phyloP scores from a whole-genome alignment of 2,113 vertebrate species.

The Tyto alba region DNA sequence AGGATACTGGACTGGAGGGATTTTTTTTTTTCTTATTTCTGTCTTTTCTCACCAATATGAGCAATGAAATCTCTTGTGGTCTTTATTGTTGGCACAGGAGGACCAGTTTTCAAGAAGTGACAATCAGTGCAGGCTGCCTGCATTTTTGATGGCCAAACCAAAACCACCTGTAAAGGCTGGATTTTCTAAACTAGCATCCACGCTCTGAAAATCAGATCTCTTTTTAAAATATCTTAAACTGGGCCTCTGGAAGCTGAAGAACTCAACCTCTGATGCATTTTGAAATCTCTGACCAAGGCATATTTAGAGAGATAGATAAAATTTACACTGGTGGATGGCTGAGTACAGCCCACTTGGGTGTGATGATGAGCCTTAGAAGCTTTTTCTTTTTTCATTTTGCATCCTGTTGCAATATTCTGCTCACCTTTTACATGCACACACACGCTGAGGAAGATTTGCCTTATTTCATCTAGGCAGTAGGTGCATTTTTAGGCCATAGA shows the following conservation, averaged over 20 bases:
- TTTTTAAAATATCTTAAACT: not conserved
- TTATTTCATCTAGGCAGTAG: not conserved
- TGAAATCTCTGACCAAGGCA: not conserved
- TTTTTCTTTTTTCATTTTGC: not conserved
- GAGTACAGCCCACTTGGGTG: not conserved
- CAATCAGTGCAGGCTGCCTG: rapidly evolving
- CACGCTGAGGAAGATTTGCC: not conserved
- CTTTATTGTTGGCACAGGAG: not conserved
- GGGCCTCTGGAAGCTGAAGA: not conserved
- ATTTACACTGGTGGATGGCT: not conserved
- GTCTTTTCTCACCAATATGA: not conserved
- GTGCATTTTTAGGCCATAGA: not conserved
- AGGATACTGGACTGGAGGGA: not conserved
- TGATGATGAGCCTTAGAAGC: not conserved
- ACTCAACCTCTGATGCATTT: not conserved
- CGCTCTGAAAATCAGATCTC: not conserved
- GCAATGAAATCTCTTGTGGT: not conserved
- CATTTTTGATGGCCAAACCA: not conserved
- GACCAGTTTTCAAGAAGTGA: not conserved
- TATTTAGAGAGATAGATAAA: not conserved
- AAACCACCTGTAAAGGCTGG: not conserved
- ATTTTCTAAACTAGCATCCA: not conserved
- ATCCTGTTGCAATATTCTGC: not conserved
- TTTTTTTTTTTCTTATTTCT: not conserved
- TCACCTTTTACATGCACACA: no score